phyloP scores from a whole-genome alignment of 1,140 invertebrate genomes.

The Helicoverpa armigera region DNA sequence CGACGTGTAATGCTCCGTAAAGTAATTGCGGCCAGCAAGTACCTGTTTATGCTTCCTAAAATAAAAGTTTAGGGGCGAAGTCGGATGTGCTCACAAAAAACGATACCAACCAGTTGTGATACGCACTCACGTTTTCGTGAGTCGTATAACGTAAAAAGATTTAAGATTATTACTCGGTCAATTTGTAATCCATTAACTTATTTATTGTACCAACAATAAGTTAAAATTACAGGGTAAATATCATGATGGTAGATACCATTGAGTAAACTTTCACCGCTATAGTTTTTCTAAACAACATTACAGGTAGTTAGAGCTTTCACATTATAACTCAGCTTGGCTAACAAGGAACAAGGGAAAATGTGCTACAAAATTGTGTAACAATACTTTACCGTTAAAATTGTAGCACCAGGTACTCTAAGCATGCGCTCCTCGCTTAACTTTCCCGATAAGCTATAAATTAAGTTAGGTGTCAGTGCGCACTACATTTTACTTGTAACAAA shows the following conservation, averaged over 20 bases:
- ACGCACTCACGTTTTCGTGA: neutral
- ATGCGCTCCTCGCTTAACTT: constrained; percentile 22
- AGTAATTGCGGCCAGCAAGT: constrained; percentile 33
- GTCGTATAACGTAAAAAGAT: neutral
- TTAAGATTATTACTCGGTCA: too few relatives aligned
- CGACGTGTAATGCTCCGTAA: constrained; percentile 38
- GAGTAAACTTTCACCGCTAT: neutral
- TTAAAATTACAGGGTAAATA: neutral
- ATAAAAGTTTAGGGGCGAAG: constrained; percentile 10
- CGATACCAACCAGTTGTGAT: neutral
- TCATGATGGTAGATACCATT: neutral
- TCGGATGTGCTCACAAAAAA: neutral
- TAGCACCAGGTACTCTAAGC: constrained; percentile 11
- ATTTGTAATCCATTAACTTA: neutral
- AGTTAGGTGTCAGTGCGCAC: constrained; percentile 5
- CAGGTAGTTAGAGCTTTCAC: neutral
- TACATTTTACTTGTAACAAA: constrained; percentile 36
- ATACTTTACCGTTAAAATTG: constrained; percentile 23
- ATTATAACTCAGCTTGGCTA: constrained; percentile 12
- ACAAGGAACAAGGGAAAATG: constrained; percentile 13
- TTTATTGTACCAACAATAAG: neutral
- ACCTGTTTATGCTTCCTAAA: constrained; percentile 31
- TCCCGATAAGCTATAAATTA: constrained; percentile 43
- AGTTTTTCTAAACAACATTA: constrained; percentile 4
- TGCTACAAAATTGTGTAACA: constrained; percentile 15